Evolutionary conservation across 2,797 vertebrate genomes (phyloP), one percentile per base, ranked within the genome.

Genomic region (Catharus ustulatus): DNA sequence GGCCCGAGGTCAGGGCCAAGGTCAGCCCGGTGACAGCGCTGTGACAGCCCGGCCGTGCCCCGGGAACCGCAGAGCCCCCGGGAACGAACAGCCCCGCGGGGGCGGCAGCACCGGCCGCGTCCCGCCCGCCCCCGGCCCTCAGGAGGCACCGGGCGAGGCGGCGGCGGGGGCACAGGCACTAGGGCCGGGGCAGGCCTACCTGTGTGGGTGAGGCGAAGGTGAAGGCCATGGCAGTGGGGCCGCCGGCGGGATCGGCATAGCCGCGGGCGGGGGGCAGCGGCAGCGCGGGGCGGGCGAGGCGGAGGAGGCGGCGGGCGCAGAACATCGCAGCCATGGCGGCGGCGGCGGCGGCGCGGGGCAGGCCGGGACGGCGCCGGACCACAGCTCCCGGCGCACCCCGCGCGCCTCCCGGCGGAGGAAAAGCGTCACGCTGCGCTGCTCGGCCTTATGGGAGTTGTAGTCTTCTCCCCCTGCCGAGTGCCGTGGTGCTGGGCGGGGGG

Each of bases 391-490:
- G 40, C 42, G 0, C 11, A 2, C 42, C 27, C 27, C 46, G 55
- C 87, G 79, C 48, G 11, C 11, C 30, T 42, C 30, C 14, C 42
- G 57, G 16, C 11, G 42, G 17, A 40, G 84, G 64, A 77, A 66
- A 13, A 17, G 8, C 20, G 68, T 48, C 58, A 17, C 10, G 7
- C 0, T 0, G 6, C 22, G 0, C 22, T 58, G 51, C 57, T 0
- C 11, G 10, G 85, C 16, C 23, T 48, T 30, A 32, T 73, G 95
- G 97, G 94, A 52, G 24, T 36, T 82, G 93, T 94, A 94, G 96
- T 87, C 16, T 40, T 1, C 8, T 2, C 8, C 3, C 10, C 23
- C 11, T 1, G 17, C 15, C 4, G 30, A 0, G 42, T 13, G 66
- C 15, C 20, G 40, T 17, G 40, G 7, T 17, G 40, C 42, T 2